phyloP scores from a whole-genome alignment of 2,797 vertebrate species.

The Onychomys arenicola region DNA sequence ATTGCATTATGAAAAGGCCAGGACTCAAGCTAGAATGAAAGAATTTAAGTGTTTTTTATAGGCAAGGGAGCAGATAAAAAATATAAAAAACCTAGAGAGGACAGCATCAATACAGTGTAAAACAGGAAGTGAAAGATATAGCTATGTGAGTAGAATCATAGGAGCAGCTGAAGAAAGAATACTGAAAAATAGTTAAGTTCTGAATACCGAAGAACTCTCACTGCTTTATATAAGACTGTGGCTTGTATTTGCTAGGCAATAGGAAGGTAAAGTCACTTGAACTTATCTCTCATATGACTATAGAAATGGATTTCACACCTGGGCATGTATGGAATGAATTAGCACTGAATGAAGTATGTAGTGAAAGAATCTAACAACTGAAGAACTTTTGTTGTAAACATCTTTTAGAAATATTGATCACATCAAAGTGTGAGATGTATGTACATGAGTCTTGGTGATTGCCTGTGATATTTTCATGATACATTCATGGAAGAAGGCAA shows the following conservation, averaged over 20 bases:
- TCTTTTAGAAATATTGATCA: not conserved
- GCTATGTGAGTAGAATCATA: not conserved
- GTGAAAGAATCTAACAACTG: not conserved
- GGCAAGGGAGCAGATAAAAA: not conserved
- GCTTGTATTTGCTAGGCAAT: not conserved
- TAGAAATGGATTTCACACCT: not conserved
- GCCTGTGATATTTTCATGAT: not conserved
- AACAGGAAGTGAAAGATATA: not conserved
- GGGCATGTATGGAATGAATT: not conserved
- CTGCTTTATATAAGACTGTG: not conserved
- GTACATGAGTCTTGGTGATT: not conserved
- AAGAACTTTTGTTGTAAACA: not conserved
- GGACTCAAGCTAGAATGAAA: not conserved
- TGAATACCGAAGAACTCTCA: not conserved
- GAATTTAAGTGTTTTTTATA: not conserved
- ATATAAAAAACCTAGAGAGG: not conserved
- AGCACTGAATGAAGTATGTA: not conserved
- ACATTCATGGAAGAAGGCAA: not conserved
- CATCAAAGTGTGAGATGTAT: not conserved
- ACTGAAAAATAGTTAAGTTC: not conserved
- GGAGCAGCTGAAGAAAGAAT: not conserved
- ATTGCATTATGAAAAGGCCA: not conserved
- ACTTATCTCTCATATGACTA: not conserved
- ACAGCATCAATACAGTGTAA: not conserved
- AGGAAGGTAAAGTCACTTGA: not conserved